Base-by-base conservation (phyloP, 2,113 vertebrate genomes). In the Recurvirostra avosetta region DNA sequence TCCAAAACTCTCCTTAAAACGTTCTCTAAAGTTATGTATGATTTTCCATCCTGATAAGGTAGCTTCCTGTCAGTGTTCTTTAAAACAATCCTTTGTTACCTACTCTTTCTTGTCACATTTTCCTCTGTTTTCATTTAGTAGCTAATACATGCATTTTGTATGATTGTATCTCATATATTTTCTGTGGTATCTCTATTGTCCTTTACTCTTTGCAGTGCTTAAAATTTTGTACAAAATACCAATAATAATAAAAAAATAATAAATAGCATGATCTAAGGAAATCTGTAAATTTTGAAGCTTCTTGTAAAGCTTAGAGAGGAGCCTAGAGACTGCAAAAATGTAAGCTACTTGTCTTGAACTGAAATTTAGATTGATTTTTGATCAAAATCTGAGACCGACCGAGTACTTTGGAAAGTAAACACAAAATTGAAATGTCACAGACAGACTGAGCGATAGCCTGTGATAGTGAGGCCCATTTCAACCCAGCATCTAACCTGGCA, bases 21-120 rank as follows among this genome's bases (percentile, higher is more conserved):
- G 47, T 45, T 72, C 66, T 36, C 66, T 90, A 5, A 55, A 86
- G 29, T 68, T 52, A 92, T 20, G 29, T 11, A 56, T 17, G 78
- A 95, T 86, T 88, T 93, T 96, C 88, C 78, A 86, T 36, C 5
- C 85, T 82, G 82, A 72, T 92, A 96, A 85, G 4, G 41, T 40
- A 75, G 20, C 27, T 55, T 90, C 18, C 36, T 92, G 18, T 5
- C 81, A 93, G 47, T 56, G 32, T 61, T 89, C 59, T 80, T 79
- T 25, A 75, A 92, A 91, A 78, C 1, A 18, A 81, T 30, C 25
- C 22, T 94, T 68, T 67, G 50, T 62, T 71, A 67, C 15, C n/a
- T 59, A 26, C 2, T 25, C 9, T 71, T 13, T 50, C 49, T 50
- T 22, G 25, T 85, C 55, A 78, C 3, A 27, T 62, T 89, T 89